A percentile compares a stretch with the other conserved stretches of the same genome.
Evolutionary conservation across 2,797 vertebrate genomes (phyloP).

Genomic region (Chelonia mydas): DNA sequence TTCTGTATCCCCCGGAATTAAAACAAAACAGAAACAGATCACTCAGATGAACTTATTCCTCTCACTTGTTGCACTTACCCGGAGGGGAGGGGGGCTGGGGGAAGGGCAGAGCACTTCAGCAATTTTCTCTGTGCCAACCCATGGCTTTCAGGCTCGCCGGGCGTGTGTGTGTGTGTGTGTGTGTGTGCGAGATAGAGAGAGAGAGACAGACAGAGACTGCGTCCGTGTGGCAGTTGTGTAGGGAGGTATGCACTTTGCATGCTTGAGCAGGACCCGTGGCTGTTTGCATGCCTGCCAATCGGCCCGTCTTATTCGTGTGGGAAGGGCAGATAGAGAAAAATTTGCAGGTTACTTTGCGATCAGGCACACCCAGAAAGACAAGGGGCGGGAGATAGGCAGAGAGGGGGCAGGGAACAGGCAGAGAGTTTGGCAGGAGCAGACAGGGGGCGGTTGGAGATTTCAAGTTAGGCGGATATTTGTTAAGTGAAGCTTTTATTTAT

Average conservation of each 20-base stretch:
- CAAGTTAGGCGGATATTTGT: neutral
- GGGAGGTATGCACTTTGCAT: conserved; percentile 54
- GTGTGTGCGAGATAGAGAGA: too few species aligned
- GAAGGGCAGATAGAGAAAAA: conserved; percentile 70
- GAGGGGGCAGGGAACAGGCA: neutral
- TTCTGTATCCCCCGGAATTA: neutral
- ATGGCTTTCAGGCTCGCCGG: neutral
- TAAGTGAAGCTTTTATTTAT: neutral
- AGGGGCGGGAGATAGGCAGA: conserved; percentile 33
- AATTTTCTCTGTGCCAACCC: neutral
- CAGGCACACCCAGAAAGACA: conserved; percentile 68
- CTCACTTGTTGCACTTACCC: neutral
- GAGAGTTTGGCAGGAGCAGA: neutral
- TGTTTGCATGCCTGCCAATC: conserved; percentile 70
- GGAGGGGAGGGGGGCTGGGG: neutral
- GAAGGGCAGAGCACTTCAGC: neutral
- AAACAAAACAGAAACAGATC: neutral
- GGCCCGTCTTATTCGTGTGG: conserved; percentile 58
- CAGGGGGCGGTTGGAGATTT: neutral
- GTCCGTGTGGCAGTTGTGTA: neutral
- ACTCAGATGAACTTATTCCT: fast-evolving
- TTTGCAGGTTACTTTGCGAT: conserved; percentile 74
- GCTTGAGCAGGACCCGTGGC: conserved; percentile 60
- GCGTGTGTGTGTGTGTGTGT: neutral
- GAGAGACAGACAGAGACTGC: neutral